Base-by-base conservation (phyloP, 2,797 vertebrate species). In the Denticeps clupeoides region DNA sequence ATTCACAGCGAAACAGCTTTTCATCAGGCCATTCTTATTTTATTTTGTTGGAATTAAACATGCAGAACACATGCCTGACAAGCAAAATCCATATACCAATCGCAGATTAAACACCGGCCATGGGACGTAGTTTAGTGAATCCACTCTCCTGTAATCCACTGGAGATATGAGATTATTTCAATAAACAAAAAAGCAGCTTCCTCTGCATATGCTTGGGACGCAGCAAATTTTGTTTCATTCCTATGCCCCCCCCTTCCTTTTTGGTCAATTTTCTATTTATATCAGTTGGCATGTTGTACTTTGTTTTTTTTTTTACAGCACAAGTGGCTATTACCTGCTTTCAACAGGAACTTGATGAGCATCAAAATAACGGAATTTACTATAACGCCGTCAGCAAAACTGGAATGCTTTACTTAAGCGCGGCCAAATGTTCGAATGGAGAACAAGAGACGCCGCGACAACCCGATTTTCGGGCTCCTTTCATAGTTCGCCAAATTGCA, bases 161-260 rank as follows among this genome's bases (percentile, higher is more conserved):
- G 62, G 55, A 67, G 63, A 70, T 64, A 54, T 46, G 41, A 69
- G 67, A 75, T 75, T 73, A 69, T 73, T 63, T 74, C 55, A 55
- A 63, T 61, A 68, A 71, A 70, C 63, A 65, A 63, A 62, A 51
- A 65, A 62, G 62, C 54, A 47, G 47, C 37, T 66, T 56, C 62
- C 50, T 40, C 44, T 65, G 47, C 61, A 56, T 59, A 64, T 53
- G 44, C 42, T 51, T 5, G 33, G 53, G 51, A 61, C 53, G 46
- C 53, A 46, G 32, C 37, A 47, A 64, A 57, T 62, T 53, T 52
- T 52, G 33, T 43, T 54, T 12, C 12, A 51, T 33, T 40, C 12
- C 29, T 24, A 44, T 45, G 12, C 28, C 8, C 31, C 15, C 46
- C 53, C 25, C 3, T 29, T 54, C 33, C 60, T 47, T 37, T 38